Percentiles rank a stretch among this genome's conserved stretches.
phyloP scores from a whole-genome alignment of 1,140 invertebrate species.

The Zaprionus nigranus region DNA sequence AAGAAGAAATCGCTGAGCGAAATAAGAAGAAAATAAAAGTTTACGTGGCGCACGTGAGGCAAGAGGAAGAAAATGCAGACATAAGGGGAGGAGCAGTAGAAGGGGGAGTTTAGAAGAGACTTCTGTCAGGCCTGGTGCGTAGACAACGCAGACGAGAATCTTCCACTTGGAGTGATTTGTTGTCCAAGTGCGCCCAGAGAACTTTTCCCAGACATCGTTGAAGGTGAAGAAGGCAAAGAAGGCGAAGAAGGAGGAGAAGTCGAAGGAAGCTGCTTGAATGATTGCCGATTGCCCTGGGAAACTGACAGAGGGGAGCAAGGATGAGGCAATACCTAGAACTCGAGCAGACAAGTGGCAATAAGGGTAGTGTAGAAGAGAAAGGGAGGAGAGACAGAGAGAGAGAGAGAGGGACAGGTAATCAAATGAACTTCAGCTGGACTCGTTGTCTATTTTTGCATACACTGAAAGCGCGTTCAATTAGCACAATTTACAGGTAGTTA shows the following conservation, averaged over 20 bases:
- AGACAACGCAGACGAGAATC: slow-evolving; percentile 65
- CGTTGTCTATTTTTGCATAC: neutral
- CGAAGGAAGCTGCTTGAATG: slow-evolving; percentile 36
- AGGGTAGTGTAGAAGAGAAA: neutral
- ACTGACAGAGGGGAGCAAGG: neutral
- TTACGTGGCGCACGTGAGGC: slow-evolving; percentile 48
- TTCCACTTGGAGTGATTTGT: slow-evolving; percentile 72
- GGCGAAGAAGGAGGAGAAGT: too few species aligned
- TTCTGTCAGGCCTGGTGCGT: slow-evolving; percentile 56
- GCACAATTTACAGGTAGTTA: neutral
- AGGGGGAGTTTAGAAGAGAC: neutral
- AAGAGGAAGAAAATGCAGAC: slow-evolving; percentile 1
- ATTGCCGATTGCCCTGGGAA: slow-evolving; percentile 19
- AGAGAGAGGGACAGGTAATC: neutral
- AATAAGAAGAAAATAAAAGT: slow-evolving; percentile 67
- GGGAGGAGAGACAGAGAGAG: neutral
- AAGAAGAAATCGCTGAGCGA: slow-evolving; percentile 47
- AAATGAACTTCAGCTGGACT: neutral
- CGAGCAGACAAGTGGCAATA: slow-evolving; percentile 10
- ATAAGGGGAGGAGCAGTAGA: too few species aligned
- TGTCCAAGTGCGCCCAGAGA: slow-evolving; percentile 49
- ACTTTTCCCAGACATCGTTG: slow-evolving; percentile 60
- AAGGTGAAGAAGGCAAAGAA: neutral
- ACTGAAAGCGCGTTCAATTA: neutral
- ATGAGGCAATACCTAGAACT: neutral